Evolutionary conservation across 1,140 invertebrate species (phyloP), one percentile per base, ranked within the genome.

Genomic region (Hormaphis cornu): DNA sequence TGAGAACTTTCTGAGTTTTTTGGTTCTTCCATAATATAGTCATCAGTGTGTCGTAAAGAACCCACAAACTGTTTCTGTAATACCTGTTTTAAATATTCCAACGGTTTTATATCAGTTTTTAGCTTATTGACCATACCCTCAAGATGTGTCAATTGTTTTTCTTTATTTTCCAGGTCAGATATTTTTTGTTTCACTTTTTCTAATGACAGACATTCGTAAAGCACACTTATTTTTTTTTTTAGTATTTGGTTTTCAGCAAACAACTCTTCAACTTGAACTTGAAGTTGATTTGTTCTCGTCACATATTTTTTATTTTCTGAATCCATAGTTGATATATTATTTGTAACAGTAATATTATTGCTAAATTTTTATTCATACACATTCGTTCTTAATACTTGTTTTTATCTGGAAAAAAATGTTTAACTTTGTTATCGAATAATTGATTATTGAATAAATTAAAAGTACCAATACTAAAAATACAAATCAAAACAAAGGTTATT

Each of bases 111-210:
- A 9, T 66, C 61, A 50, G 10, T 46, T 50, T 33, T 66, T 20
- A 66, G 7, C 18, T 50, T 66, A 33, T 50, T 9, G 22, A 66
- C 12, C 28, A 48, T 35, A 22, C 18, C 50, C 22, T 66, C 61
- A 33, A 50, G 50, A 1, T 26, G 33, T 7, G 12, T 22, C 8
- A 66, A 50, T 16, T 50, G 30, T 50, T 66, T 46, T 48, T 66
- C 20, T 50, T 66, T 66, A 22, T 66, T 50, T 48, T 66, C 61
- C 18, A 50, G 24, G 3, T 66, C 61, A n/a, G n/a, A 50, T 42
- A 50, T 66, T 37, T 66, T 66, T 8, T 3, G 28, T 50, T 66
- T 66, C 14, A 66, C 26, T 22, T 66, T 66, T 35, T 66, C 44
- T 30, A 66, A 33, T 33, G 61, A 66, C 26, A 66, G 50, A 22